Evolutionary conservation across 2,113 vertebrate species (phyloP), one percentile per base, ranked within the genome.

Genomic region (Pterophyllum scalare): DNA sequence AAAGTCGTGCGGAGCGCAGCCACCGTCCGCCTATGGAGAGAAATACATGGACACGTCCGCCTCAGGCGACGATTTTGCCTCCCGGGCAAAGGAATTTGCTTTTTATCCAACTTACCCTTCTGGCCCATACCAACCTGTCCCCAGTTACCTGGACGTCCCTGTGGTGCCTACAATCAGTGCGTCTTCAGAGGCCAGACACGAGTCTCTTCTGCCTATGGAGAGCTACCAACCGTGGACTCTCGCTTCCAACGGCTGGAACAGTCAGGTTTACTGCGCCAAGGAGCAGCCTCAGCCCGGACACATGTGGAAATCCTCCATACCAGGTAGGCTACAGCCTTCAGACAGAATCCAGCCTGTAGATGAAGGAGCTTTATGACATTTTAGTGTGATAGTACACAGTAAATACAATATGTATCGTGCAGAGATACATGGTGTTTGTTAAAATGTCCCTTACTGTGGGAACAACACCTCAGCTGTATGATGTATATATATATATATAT

Each of bases 201-300:
- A 99, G 31, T 94, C 98, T 43, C 93, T 99, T 88, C 94, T 99
- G 81, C 97, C 98, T 59, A 97, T 98, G 96, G 98, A 99, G 90
- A 97, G 97, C 94, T 99, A 99, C 94, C 98, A 99, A 88, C 98
- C 98, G 13, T 99, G 98, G 98, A 96, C 97, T 81, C 96, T 99
- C 92, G 96, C 97, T 60, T 76, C 94, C 87, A 98, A 97, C 90
- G 97, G 97, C 67, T 99, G 98, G 98, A 99, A 98, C 94, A 95
- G 98, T 87, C 98, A 98, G 90, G 97, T 99, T 91, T 99, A 99
- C 95, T 99, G 98, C 95, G 95, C 97, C 87, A 99, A 99, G 95
- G 98, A 99, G 89, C 98, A 98, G 94, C 95, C 96, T 74, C 98
- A 98, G 95, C 95, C 97, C 49, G 96, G 96, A 82, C 97, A 98